Conservation (phyloP, 2,888 invertebrate species). For the Rhagophthalmus giganteus region DNA sequence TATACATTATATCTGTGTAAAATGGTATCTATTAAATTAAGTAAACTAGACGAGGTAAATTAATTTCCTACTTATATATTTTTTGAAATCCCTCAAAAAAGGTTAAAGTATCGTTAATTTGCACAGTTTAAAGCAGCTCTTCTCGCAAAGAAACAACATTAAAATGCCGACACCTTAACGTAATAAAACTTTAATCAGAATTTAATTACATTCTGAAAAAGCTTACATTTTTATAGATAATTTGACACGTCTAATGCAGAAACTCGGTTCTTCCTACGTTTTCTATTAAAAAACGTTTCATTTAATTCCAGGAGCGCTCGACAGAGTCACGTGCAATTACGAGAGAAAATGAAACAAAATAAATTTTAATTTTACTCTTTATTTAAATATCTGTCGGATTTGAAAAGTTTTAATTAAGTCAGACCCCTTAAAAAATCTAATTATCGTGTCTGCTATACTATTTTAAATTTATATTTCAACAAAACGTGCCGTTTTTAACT, state of each 20-base stretch:
- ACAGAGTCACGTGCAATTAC: slow-evolving; percentile 6
- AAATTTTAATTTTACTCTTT: slow-evolving; percentile 2
- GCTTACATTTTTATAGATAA: slow-evolving; percentile 19
- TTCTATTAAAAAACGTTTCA: slow-evolving; percentile 10
- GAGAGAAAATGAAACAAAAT: slow-evolving; percentile 6
- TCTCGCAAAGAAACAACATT: slow-evolving; percentile 8
- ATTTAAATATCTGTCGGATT: too few relatives aligned
- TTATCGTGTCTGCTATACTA: too few relatives aligned
- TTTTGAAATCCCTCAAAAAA: too few relatives aligned
- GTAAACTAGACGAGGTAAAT: too few relatives aligned
- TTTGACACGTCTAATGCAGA: slow-evolving; percentile 11
- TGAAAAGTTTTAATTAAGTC: too few relatives aligned
- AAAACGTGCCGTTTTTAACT: too few relatives aligned
- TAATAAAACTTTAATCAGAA: slow-evolving; percentile 23
- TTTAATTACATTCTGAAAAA: slow-evolving; percentile 24
- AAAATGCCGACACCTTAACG: slow-evolving; percentile 17
- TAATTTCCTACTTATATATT: too few relatives aligned
- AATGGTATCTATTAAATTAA: too few relatives aligned
- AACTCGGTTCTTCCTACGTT: slow-evolving; percentile 4
- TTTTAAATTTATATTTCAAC: neutral
- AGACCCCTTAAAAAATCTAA: too few relatives aligned
- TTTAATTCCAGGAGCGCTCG: slow-evolving; percentile 6
- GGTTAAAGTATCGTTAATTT: neutral
- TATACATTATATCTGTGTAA: too few relatives aligned
- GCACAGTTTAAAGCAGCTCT: too few relatives aligned